Base-by-base conservation (phyloP, 2,113 vertebrate species). In the Corythornis vintsioides region DNA sequence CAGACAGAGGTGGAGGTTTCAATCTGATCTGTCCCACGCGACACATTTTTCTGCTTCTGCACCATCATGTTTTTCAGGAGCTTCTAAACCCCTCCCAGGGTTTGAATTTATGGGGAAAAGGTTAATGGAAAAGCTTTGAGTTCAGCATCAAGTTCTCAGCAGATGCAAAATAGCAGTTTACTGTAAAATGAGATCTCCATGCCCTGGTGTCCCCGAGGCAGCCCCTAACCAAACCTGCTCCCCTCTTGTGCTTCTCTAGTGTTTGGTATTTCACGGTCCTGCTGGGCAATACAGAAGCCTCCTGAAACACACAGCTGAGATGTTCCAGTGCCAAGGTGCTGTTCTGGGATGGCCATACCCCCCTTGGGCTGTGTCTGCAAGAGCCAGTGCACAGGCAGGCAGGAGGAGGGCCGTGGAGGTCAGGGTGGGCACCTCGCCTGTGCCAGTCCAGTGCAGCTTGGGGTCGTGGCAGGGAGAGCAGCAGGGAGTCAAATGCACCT, bases 1-100 rank as follows among this genome's bases (percentile, higher is more conserved):
- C 31, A 69, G 81, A 83, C 2, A 35, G 86, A 84, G 31, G 22
- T 45, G 45, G 73, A 84, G 77, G 15, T 47, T 93, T 92, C 69
- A 72, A 87, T 73, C 50, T 61, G 63, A 26, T 92, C 93, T 93
- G 55, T 95, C 90, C 92, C 63, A 63, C 84, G 66, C 61, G 86
- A 80, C 5, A 12, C 40, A 52, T 79, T 93, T 96, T 96, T 86
- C 90, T 66, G 71, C 66, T 92, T 40, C 20, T 52, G 66, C 66
- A 69, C 40, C 6, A 9, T 84, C 6, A 9, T 84, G 45, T 31
- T 92, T 90, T 90, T 84, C 50, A 82, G 57, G 26, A 60, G 35
- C 8, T 11, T 91, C 67, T 7, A 75, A 88, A 88, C 24, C 28
- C 43, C 77, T 87, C 74, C 71, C 63, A 86, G 50, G 74, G 42